Evolutionary conservation across 1,140 invertebrate species (phyloP).

Genomic region (Drosophila cardini): DNA sequence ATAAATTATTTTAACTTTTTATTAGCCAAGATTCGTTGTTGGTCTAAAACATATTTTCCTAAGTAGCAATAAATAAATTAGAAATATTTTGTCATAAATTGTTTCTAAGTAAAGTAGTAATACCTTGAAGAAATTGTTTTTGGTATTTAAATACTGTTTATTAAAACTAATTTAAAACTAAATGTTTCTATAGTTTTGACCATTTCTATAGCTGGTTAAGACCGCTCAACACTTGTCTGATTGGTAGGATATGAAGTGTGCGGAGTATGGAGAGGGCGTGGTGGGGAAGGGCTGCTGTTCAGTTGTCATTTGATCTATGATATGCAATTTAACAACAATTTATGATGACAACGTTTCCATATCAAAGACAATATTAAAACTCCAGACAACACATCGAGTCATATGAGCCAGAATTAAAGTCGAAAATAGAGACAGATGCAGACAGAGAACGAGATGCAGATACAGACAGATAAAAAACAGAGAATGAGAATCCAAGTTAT

Average conservation of each 20-base stretch:
- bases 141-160: too few relatives aligned
- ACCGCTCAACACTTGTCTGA: not conserved
- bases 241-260: not conserved
- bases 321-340: slow-evolving; percentile 75
- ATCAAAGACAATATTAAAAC: slow-evolving; percentile 23
- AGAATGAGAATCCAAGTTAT: not conserved
- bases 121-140: too few relatives aligned
- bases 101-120: too few relatives aligned
- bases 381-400: slow-evolving; percentile 23
- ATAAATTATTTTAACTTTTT: too few relatives aligned
- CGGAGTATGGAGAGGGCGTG: too few relatives aligned
- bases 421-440: slow-evolving; percentile 18
- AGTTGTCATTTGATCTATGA: slow-evolving; percentile 65
- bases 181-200: too few relatives aligned
- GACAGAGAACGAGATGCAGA: not conserved
- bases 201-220: not conserved
- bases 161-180: too few relatives aligned
- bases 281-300: slow-evolving; percentile 2
- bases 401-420: slow-evolving; percentile 15
- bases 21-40: too few relatives aligned
- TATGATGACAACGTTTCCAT: slow-evolving; percentile 59
- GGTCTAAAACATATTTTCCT: too few relatives aligned
- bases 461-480: not conserved
- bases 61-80: too few relatives aligned
- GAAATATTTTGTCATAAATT: too few relatives aligned